A percentile compares a stretch with the other conserved stretches of the same genome.
phyloP scores from a whole-genome alignment of 2,888 invertebrate species.

The Listrodromus nycthemerus region DNA sequence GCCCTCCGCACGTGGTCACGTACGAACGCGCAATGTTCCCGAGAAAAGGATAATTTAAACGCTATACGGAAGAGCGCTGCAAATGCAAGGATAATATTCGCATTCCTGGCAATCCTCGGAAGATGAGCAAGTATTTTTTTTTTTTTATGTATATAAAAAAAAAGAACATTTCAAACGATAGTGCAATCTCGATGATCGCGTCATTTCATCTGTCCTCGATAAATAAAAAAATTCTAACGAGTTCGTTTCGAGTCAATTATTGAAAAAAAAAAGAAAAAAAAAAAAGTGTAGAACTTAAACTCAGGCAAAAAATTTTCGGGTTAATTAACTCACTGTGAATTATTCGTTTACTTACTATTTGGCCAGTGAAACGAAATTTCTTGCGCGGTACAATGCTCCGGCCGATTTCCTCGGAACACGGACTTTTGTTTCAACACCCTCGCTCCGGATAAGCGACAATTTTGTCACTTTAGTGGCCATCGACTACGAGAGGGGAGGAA shows the following conservation, averaged over 20 bases:
- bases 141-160: not conserved
- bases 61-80: conserved; percentile 31
- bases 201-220: too few species aligned
- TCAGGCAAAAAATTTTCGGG: too few species aligned
- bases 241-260: too few species aligned
- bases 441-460: conserved; percentile 57
- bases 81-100: conserved; percentile 50
- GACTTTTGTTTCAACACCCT: conserved; percentile 37
- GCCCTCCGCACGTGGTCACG: conserved; percentile 36
- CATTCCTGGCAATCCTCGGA: conserved; percentile 1
- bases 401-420: conserved; percentile 38
- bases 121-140: not conserved
- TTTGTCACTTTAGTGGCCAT: conserved; percentile 61
- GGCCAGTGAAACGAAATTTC: not conserved
- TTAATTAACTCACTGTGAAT: too few species aligned
- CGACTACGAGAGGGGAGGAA: conserved; percentile 31
- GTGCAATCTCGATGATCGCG: too few species aligned
- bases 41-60: conserved; percentile 45
- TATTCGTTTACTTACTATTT: too few species aligned
- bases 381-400: not conserved
- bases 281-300: too few species aligned
- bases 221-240: too few species aligned
- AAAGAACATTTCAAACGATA: too few species aligned
- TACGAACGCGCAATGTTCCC: conserved; percentile 41
- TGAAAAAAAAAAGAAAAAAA: too few species aligned